Percentiles rank a stretch among this genome's conserved stretches.
Evolutionary conservation across 2,888 invertebrate genomes (phyloP).

Genomic region (Cheilosia grossa): DNA sequence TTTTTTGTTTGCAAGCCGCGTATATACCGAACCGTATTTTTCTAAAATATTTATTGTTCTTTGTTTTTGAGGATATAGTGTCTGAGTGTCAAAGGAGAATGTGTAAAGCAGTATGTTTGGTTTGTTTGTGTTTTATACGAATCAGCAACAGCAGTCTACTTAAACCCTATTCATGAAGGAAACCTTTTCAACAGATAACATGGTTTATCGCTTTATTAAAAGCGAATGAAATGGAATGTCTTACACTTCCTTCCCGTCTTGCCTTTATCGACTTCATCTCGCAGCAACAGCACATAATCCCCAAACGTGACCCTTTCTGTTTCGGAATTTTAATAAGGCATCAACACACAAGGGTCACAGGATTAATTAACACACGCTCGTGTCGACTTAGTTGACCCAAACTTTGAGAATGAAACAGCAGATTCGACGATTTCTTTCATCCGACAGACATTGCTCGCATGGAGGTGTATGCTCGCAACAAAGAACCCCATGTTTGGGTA

Average conservation of each 20-base stretch:
- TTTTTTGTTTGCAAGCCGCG: background rate
- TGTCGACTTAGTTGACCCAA: background rate
- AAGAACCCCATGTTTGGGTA: constrained; percentile 36
- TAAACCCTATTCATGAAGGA: no score
- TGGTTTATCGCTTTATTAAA: constrained; percentile 35
- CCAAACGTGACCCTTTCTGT: constrained; percentile 39
- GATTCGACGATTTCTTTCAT: constrained; percentile 38
- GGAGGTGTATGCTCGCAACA: constrained; percentile 3
- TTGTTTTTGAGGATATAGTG: constrained; percentile 25
- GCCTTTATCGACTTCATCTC: no score
- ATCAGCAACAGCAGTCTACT: constrained; percentile 31
- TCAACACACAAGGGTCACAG: constrained; percentile 24
- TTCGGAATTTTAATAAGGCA: background rate
- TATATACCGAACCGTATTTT: constrained; percentile 46
- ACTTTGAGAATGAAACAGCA: background rate
- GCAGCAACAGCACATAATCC: constrained; percentile 6
- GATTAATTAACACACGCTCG: constrained; percentile 30
- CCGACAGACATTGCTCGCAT: background rate
- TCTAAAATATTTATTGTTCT: constrained; percentile 7
- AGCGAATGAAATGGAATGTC: constrained; percentile 2
- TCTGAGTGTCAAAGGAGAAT: constrained; percentile 46
- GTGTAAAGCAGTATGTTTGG: constrained; percentile 27
- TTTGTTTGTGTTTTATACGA: background rate
- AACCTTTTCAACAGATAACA: constrained; percentile 14
- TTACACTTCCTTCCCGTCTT: background rate